These are phyloP conservation scores for Cassiopea xamachana DNA, from an alignment of 30 jellyfish, hydroid and myxozoan genomes.

Conservation along the genomic window DNA sequence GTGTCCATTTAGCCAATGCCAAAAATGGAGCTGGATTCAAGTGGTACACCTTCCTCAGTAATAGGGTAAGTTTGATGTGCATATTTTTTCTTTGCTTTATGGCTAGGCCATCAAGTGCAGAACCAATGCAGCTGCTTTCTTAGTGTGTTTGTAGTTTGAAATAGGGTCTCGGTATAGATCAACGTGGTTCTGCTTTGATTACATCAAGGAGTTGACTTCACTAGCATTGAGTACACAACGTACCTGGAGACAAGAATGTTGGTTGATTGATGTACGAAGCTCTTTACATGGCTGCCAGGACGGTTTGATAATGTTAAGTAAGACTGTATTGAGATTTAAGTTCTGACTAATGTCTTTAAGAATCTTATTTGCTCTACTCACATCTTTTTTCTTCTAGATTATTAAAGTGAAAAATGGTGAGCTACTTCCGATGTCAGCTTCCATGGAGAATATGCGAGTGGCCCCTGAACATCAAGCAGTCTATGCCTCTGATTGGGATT, in stretches of 20 bases:
- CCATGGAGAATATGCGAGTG: constrained; percentile 59
- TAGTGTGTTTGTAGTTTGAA: too few relatives aligned
- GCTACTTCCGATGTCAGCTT: constrained; percentile 58
- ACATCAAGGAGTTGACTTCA: too few relatives aligned
- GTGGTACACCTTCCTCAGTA: constrained; percentile 89
- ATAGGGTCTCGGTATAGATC: too few relatives aligned
- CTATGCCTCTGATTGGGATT: constrained; percentile 44
- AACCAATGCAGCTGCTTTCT: too few relatives aligned
- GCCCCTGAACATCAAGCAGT: constrained; percentile 29
- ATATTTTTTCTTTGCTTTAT: not conserved
- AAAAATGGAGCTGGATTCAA: constrained; percentile 78
- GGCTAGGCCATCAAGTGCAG: not conserved
- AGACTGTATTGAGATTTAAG: too few relatives aligned
- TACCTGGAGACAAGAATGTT: too few relatives aligned
- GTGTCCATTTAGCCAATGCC: constrained; percentile 64
- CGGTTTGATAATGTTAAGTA: too few relatives aligned
- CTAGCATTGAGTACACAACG: too few relatives aligned
- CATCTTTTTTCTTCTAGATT: constrained; percentile 1
- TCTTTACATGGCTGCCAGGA: too few relatives aligned
- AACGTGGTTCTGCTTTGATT: too few relatives aligned
- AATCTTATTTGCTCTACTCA: too few relatives aligned
- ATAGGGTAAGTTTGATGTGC: constrained; percentile 68
- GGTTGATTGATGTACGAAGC: too few relatives aligned
- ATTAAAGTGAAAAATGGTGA: constrained; percentile 68
- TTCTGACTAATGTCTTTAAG: not conserved